phyloP scores from a whole-genome alignment of 1,140 invertebrate genomes.

The Drosophila seguyi region DNA sequence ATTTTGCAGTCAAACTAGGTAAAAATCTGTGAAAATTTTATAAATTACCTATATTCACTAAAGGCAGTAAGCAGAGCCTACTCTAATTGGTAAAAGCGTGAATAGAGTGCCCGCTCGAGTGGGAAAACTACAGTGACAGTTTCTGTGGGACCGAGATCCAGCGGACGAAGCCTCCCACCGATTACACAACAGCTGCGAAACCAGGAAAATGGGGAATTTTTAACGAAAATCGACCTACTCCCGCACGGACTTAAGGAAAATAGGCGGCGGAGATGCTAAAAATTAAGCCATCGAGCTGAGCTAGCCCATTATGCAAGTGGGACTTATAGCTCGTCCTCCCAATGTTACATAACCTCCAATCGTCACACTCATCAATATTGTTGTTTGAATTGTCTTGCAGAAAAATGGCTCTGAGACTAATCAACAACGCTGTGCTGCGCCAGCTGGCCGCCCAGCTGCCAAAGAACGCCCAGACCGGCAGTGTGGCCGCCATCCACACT shows the following conservation, averaged over 20 bases:
- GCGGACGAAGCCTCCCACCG: constrained; percentile 5
- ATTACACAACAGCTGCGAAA: constrained; percentile 70
- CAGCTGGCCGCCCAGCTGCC: constrained; percentile 72
- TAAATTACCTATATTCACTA: neutral
- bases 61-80: neutral
- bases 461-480: constrained; percentile 62
- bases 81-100: neutral
- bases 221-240: constrained; percentile 9
- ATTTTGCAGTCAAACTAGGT: constrained; percentile 49
- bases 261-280: neutral
- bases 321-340: neutral
- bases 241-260: constrained; percentile 20
- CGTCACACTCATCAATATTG: constrained; percentile 8
- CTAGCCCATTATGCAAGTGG: constrained; percentile 12
- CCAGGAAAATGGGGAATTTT: constrained; percentile 58
- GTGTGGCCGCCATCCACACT: constrained; percentile 75
- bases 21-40: constrained; percentile 19
- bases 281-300: neutral
- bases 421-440: constrained; percentile 68
- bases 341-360: constrained; percentile 37
- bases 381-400: constrained; percentile 5
- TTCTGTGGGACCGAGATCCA: neutral
- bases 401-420: constrained; percentile 79
- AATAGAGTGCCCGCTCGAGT: neutral
- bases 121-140: neutral